These are phyloP conservation scores for Panzeria rudis DNA, from an alignment of 2,888 invertebrate genomes.

Conservation along the genomic window DNA sequence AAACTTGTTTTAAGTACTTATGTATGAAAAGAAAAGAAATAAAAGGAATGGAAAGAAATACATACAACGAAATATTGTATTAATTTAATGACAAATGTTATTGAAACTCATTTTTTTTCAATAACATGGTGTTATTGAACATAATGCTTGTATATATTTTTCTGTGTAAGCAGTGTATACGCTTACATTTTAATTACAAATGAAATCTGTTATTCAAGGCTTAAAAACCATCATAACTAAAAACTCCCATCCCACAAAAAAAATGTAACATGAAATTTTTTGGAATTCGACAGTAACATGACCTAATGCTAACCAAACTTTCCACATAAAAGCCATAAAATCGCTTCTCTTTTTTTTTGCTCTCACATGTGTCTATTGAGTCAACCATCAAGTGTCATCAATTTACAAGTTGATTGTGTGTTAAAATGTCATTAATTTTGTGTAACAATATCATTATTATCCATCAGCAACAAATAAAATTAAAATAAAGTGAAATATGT, in stretches of 20 bases:
- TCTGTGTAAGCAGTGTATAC: too few species aligned
- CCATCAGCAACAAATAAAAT: conserved; percentile 42
- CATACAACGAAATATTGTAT: too few species aligned
- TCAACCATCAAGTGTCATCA: conserved; percentile 68
- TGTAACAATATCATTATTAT: conserved; percentile 67
- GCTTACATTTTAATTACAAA: too few species aligned
- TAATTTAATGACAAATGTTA: too few species aligned
- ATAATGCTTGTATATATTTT: too few species aligned
- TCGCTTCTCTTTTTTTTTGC: background rate
- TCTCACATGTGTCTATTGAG: conserved; percentile 6
- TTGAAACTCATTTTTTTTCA: too few species aligned
- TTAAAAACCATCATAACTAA: background rate
- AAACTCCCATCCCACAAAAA: background rate
- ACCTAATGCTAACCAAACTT: background rate
- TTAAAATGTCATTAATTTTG: conserved; percentile 72
- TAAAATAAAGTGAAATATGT: background rate
- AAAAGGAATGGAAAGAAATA: too few species aligned
- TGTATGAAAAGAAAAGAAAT: too few species aligned
- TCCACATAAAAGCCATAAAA: conserved; percentile 4
- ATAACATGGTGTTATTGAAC: too few species aligned
- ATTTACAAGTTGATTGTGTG: conserved; percentile 72
- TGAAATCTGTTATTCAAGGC: background rate
- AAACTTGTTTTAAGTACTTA: too few species aligned
- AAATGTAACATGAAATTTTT: background rate
- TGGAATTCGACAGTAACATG: background rate